Base-by-base conservation (phyloP, 2,797 vertebrate genomes). In the Poecilia wingei region DNA sequence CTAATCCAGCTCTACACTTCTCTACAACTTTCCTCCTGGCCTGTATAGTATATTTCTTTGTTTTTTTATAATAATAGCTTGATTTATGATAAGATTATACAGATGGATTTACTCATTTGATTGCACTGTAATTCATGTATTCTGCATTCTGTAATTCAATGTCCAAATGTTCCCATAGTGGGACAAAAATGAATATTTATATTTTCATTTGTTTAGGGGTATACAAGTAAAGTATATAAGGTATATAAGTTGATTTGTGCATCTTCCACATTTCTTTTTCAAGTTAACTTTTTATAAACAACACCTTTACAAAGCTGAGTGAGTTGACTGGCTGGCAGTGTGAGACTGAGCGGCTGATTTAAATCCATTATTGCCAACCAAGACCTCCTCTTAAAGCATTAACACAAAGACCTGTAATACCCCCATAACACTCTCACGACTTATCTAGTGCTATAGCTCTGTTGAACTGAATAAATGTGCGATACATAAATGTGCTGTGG, bases 401-500 rank as follows among this genome's bases (percentile, higher is more conserved):
- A 92, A 89, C 79, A 78, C 74, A 1, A 74, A 81, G 81, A 82
- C 80, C 69, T 33, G 73, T 77, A 43, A 68, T 83, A 81, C 84
- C 59, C 82, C 75, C 73, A 75, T 83, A 79, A 93, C 85, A 93
- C 76, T 75, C 80, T 88, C 84, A 91, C 80, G 78, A 86, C 81
- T 68, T 46, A 75, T 78, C 84, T 77, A 51, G 61, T 80, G 75
- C 86, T 74, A 74, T 82, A 81, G 82, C 88, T 89, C 88, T 92
- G 86, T 85, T 90, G 87, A 14, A 25, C 57, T 77, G 77, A 91
- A 89, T 89, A 92, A 91, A 90, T 45, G 72, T 53, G 59, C 85
- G 82, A 90, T 89, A 91, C 82, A 92, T 93, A 91, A 92, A 94
- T 93, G 87, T 84, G 74, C 85, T 69, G 82, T 41, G 80, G 87